A percentile compares a stretch with the other conserved stretches of the same genome.
These are phyloP conservation scores for Machimus atricapillus DNA, from an alignment of 2,888 invertebrate species.

Conservation along the genomic window DNA sequence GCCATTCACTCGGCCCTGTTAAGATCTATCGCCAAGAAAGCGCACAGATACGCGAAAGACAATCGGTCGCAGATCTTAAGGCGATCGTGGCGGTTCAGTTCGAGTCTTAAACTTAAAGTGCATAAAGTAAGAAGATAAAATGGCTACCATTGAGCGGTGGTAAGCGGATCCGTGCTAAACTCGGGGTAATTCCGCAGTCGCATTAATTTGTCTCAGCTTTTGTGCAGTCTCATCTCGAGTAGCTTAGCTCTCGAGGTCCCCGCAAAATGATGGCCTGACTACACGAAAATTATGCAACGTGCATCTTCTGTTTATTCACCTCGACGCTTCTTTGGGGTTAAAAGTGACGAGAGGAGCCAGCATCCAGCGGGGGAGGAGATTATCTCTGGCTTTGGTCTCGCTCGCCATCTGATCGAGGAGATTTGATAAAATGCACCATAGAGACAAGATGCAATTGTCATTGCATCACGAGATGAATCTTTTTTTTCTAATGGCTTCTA, in stretches of 20 bases:
- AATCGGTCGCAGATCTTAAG: conserved; percentile 3
- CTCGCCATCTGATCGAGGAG: neutral
- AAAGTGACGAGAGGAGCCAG: conserved; percentile 22
- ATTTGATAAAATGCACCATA: conserved; percentile 7
- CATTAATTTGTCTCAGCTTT: neutral
- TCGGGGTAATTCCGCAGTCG: neutral
- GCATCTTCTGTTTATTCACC: conserved; percentile 5
- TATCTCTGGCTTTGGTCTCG: neutral
- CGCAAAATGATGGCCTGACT: conserved; percentile 14
- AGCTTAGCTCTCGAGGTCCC: neutral
- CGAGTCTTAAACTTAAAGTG: neutral
- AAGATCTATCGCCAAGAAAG: neutral
- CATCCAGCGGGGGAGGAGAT: conserved; percentile 2
- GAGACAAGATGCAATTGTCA: neutral
- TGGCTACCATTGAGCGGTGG: neutral
- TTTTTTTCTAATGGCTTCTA: neutral
- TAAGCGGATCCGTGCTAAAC: neutral
- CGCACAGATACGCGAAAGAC: neutral
- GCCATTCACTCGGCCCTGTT: conserved; percentile 11
- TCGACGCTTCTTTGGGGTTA: conserved; percentile 17
- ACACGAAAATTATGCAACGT: conserved; percentile 37
- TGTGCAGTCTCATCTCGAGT: neutral
- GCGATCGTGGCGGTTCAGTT: neutral
- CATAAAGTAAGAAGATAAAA: neutral
- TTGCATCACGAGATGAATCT: neutral